Base-by-base conservation (phyloP, 2,797 vertebrate species). In the Gallinago solitaria region DNA sequence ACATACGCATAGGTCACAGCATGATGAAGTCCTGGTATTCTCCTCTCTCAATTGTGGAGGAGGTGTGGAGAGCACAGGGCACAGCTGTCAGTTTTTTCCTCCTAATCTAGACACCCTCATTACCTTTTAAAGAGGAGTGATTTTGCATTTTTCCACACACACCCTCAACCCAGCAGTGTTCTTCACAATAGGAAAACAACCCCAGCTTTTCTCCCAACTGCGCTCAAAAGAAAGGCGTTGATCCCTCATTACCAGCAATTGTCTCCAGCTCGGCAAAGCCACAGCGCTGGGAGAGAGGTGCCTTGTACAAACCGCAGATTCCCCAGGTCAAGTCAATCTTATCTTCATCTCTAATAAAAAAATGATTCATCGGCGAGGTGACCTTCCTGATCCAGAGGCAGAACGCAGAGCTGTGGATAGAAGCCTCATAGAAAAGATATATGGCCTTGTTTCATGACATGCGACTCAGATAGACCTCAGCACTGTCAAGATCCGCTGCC, bases 401-500 rank as follows among this genome's bases (percentile, higher is more conserved):
- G 48, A 89, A 85, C 0, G 3, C 10, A 61, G 48, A 89, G 61
- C 23, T 70, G 67, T 3, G 14, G 41, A 84, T 87, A 80, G 74
- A 87, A 80, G 67, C 32, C 60, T 87, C 90, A 65, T 23, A 87
- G 71, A 70, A 80, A 90, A 93, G 94, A 93, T 89, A 45, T 18
- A 92, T 9, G 41, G 64, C 53, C 41, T 37, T 65, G 8, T 73
- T 92, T 69, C 53, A 47, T 12, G 37, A 61, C 50, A 27, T 9
- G 39, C 54, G 33, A 20, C 57, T 13, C 20, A 83, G 60, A 69
- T 1, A 84, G 74, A 81, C 48, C 48, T 35, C 76, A 23, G 60
- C n/a, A 5, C 28, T 35, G 28, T 32, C 47, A 68, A 39, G 33
- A 83, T 51, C 32, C 2, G 0, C 48, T 37, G 33, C 37, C 75